phyloP scores from a whole-genome alignment of 2,113 vertebrate species.

The Hypocryptadius cinnamomeus region DNA sequence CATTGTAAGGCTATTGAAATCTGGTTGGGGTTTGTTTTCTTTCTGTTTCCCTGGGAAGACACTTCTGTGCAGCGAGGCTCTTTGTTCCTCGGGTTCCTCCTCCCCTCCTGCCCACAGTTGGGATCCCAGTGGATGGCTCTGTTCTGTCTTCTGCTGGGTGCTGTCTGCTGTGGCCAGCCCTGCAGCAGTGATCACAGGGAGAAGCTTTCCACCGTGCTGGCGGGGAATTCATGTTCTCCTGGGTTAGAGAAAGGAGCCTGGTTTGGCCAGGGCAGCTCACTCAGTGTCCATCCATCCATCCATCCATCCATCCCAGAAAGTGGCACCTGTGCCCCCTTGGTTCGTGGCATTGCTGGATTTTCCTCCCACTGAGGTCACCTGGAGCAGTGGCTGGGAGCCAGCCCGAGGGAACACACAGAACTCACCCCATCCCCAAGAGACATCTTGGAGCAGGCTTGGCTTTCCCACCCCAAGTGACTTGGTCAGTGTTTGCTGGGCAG shows the following conservation, averaged over 20 bases:
- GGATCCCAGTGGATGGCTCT: not conserved
- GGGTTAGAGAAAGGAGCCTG: not conserved
- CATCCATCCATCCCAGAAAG: not conserved
- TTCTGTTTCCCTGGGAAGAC: not conserved
- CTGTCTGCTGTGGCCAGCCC: not conserved
- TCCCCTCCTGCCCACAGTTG: not conserved
- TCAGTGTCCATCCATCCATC: not conserved
- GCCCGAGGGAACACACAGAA: not conserved
- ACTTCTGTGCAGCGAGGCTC: not conserved
- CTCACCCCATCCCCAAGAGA: not conserved
- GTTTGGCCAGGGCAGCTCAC: not conserved
- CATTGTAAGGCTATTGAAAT: conserved; percentile 45
- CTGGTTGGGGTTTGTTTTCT: not conserved
- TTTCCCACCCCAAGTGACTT: not conserved
- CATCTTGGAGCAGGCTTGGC: not conserved
- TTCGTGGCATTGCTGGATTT: not conserved
- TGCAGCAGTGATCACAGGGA: not conserved
- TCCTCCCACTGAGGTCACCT: not conserved
- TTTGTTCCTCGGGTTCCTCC: conserved; percentile 28
- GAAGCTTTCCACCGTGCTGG: not conserved
- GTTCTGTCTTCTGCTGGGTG: not conserved
- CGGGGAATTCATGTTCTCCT: not conserved
- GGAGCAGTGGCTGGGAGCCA: not conserved
- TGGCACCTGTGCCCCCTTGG: not conserved
- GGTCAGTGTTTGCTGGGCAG: conserved; percentile 5